A percentile compares a stretch with the other conserved stretches of the same genome.
Evolutionary conservation across 2,113 vertebrate species (phyloP).

Genomic region (Coptodon bakossiorum): DNA sequence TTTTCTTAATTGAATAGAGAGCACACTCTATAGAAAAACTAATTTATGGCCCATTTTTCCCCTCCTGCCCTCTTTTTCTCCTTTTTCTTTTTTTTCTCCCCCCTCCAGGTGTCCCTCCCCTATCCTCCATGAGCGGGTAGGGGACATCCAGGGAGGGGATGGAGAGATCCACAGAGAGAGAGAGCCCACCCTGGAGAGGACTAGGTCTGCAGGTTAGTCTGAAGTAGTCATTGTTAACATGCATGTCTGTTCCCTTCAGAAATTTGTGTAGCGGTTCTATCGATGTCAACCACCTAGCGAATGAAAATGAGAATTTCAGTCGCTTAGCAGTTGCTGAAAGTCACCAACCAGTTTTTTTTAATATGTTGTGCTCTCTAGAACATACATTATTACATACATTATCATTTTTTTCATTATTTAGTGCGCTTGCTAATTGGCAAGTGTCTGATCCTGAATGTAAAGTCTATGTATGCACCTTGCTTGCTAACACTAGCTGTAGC

Average conservation of each 20-base stretch:
- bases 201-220: conserved; percentile 77
- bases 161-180: conserved; percentile 79
- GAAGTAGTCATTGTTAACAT: background rate
- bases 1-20: background rate
- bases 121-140: conserved; percentile 80
- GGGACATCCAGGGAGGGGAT: conserved; percentile 73
- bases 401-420: background rate
- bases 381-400: background rate
- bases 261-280: background rate
- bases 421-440: background rate
- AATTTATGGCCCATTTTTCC: background rate
- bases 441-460: background rate
- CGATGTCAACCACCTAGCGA: too few relatives aligned
- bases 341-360: background rate
- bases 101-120: conserved; percentile 85
- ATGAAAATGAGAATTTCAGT: too few relatives aligned
- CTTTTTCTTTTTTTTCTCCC: background rate
- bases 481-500: background rate
- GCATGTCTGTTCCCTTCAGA: background rate
- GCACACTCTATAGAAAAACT: background rate
- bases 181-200: conserved; percentile 82
- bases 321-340: too few relatives aligned
- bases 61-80: background rate
- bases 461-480: background rate
- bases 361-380: too few relatives aligned